Evolutionary conservation across 2,888 invertebrate species (phyloP).

Genomic region (Troides aeacus): DNA sequence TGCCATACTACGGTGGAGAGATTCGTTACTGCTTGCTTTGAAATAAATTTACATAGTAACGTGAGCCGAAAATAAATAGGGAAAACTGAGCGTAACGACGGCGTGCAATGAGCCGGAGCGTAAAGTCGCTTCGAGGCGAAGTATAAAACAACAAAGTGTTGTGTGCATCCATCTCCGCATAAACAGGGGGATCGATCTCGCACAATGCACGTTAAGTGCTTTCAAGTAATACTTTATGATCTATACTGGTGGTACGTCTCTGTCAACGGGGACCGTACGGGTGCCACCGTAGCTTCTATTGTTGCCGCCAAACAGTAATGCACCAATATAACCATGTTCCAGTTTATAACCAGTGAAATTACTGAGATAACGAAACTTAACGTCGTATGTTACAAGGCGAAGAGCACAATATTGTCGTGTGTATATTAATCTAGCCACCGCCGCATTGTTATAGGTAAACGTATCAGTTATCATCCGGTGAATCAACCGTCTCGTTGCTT

Average conservation of each 20-base stretch:
- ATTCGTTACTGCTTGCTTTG: slow-evolving; percentile 50
- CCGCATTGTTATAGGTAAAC: too few species aligned
- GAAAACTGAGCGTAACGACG: slow-evolving; percentile 74
- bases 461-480: too few species aligned
- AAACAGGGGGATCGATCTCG: slow-evolving; percentile 70
- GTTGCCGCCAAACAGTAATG: too few species aligned
- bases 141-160: slow-evolving; percentile 79
- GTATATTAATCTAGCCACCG: too few species aligned
- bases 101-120: slow-evolving; percentile 77
- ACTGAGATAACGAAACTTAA: too few species aligned
- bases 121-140: slow-evolving; percentile 72
- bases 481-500: too few species aligned
- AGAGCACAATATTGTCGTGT: too few species aligned
- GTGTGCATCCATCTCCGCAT: slow-evolving; percentile 69
- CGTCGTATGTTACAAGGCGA: too few species aligned
- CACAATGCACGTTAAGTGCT: slow-evolving; percentile 63
- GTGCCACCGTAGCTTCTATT: too few species aligned
- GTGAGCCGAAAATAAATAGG: slow-evolving; percentile 73
- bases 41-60: slow-evolving; percentile 75
- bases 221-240: slow-evolving; percentile 62
- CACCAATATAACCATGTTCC: too few species aligned
- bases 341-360: too few species aligned
- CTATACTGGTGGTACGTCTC: slow-evolving; percentile 40
- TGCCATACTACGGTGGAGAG: slow-evolving; percentile 39
- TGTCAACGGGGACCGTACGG: too few species aligned